Evolutionary conservation across 2,888 invertebrate genomes (phyloP), one percentile per base, ranked within the genome.

Genomic region (Epistrophella euchroma): DNA sequence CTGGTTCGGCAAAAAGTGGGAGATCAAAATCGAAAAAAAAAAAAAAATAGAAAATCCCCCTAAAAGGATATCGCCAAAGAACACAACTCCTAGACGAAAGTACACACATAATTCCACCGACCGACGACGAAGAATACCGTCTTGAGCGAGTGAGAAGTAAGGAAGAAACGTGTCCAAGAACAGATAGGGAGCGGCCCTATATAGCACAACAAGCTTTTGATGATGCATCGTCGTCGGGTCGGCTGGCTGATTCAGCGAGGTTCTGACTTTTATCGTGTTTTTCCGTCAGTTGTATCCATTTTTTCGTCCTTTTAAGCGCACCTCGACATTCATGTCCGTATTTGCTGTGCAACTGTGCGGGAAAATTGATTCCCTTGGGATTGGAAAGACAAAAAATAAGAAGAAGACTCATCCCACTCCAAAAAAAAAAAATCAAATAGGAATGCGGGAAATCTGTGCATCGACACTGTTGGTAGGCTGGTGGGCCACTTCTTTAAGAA

Each of bases 251-350:
- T 70, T 78, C 25, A 40, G n/a, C n/a, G 37, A 78, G 86, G 81
- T 74, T 81, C 64, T 82, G 86, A 86, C 86, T 86, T 86, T 86
- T 86, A 86, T 86, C 86, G 77, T 86, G 86, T 86, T 86, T 86
- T 86, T 71, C 74, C 81, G 81, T 86, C 86, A 78, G 73, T 82
- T 86, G 77, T 81, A 86, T 86, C 76, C 70, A 73, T 74, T 79
- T 79, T 60, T 73, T 58, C 50, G 70, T 55, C 32, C 58, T 19
- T 58, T 15, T 66, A 45, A 56, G 55, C 64, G 55, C 83, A 37
- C 70, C 77, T 81, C 58, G 58, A 25, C 60, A 64, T 80, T 68
- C 60, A 60, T 76, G 80, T 81, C 86, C 86, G 77, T 86, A 78
- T 82, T 77, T 82, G 77, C 86, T 82, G 82, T 81, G 73, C 81